A percentile compares a stretch with the other conserved stretches of the same genome.
phyloP scores from a whole-genome alignment of 2,797 vertebrate genomes.

The Triplophysa bombifrons region DNA sequence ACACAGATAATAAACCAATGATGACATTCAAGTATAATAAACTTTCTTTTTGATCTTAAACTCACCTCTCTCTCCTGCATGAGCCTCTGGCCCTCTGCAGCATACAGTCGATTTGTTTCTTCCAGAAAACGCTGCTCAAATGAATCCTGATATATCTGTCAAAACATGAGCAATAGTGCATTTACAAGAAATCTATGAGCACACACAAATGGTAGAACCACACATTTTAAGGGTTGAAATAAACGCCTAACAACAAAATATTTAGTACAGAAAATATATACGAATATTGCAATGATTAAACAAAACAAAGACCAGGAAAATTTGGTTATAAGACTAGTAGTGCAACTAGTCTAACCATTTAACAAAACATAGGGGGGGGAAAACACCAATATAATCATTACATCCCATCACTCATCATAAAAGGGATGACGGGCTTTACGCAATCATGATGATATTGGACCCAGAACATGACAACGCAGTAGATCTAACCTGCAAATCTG shows the following conservation, averaged over 20 bases:
- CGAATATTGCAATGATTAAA: not conserved
- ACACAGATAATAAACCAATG: not conserved
- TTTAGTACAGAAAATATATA: not conserved
- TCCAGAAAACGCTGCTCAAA: constrained; percentile 97
- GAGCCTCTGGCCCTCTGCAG: constrained; percentile 96
- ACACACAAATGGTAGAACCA: not conserved
- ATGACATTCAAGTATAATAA: not conserved
- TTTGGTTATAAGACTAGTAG: too few relatives aligned
- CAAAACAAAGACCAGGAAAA: not conserved
- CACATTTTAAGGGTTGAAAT: not conserved
- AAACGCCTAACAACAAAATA: not conserved
- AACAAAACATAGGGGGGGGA: too few relatives aligned
- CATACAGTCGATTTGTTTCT: constrained; percentile 96
- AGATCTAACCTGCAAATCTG: constrained; percentile 90
- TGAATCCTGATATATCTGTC: constrained; percentile 98
- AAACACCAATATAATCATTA: too few relatives aligned
- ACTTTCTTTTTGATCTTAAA: constrained; percentile 27
- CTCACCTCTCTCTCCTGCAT: constrained; percentile 99
- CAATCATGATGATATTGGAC: not conserved
- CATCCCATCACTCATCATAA: not conserved
- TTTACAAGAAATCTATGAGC: not conserved
- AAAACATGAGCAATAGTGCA: constrained; percentile 19
- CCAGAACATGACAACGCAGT: not conserved
- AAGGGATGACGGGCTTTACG: not conserved
- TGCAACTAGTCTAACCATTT: too few relatives aligned